Base-by-base conservation (phyloP, 2,113 vertebrate species). In the Pantherophis guttatus region DNA sequence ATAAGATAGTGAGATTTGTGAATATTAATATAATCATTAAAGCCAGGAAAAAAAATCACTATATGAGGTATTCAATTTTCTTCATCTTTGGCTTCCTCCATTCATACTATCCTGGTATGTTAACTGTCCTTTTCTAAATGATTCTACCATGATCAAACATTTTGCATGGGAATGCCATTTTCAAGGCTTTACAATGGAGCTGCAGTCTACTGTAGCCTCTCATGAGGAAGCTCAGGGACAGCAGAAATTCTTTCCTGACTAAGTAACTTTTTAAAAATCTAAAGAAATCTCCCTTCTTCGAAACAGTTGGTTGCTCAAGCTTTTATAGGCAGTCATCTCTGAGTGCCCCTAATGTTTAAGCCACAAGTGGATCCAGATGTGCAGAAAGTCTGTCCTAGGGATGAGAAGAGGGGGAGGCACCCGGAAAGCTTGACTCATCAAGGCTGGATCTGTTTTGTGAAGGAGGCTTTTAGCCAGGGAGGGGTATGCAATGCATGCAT, bases 291-390 rank as follows among this genome's bases (percentile, higher is more conserved):
- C 26, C 50, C 88, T 85, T 58, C 88, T 62, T 93, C 3, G 75
- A 93, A 70, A 90, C 89, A 50, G 86, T 90, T 90, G 91, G 75
- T 58, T 54, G 52, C 58, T 75, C 24, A 65, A 33, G 57, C 53
- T 95, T 96, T 97, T 96, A 94, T 96, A 96, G 95, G 96, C 96
- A 96, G 87, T 95, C 94, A 93, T 95, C 93, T 58, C 87, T 94
- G 93, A 93, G 95, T 96, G 94, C 95, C 96, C 95, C 92, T 95
- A 95, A 96, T 39, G 95, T 95, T 95, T 94, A 94, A 91, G 96
- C 96, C 96, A 96, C 97, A 97, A 96, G 96, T 97, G 95, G 95
- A 97, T 97, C 95, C 97, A 97, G 96, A 97, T 97, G 97, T 97
- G 95, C 93, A 88, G 23, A 90, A 92, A 81, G 94, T 44, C 39